phyloP scores from a whole-genome alignment of 2,888 invertebrate species.

The Drosophila suboccidentalis region DNA sequence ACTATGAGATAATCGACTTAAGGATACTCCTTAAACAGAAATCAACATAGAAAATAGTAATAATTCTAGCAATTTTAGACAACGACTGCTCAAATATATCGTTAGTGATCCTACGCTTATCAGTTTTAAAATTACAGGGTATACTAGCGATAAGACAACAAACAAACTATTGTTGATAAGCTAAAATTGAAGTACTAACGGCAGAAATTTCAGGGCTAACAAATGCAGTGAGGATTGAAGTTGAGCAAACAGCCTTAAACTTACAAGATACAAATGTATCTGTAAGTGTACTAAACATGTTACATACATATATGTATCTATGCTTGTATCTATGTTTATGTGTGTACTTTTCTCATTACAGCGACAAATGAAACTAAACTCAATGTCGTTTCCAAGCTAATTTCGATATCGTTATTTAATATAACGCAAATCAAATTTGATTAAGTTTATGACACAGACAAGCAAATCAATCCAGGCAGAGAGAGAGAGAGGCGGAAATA shows the following conservation, averaged over 20 bases:
- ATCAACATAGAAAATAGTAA: neutral
- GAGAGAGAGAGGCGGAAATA: neutral
- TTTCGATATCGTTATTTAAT: constrained; percentile 49
- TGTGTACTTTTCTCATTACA: constrained; percentile 21
- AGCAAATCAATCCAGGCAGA: constrained; percentile 11
- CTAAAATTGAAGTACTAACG: constrained; percentile 16
- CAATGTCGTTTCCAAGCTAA: constrained; percentile 60
- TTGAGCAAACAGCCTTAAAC: constrained; percentile 9
- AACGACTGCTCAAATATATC: neutral
- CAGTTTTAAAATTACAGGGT: neutral
- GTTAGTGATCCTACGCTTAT: neutral
- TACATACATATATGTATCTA: neutral
- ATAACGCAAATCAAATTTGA: constrained; percentile 39
- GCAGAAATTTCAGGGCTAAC: constrained; percentile 24
- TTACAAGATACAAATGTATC: constrained; percentile 4
- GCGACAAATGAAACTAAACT: constrained; percentile 31
- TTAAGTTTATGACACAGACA: constrained; percentile 41
- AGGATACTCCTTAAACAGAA: neutral
- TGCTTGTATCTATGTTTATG: neutral
- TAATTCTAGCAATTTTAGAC: neutral
- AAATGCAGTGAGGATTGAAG: constrained; percentile 27
- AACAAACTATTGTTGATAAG: constrained; percentile 58
- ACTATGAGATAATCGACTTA: too few species aligned
- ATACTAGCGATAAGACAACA: constrained; percentile 67
- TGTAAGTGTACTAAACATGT: too few species aligned